Evolutionary conservation across 1,140 invertebrate species (phyloP), one percentile per base, ranked within the genome.

Genomic region (Nephotettix cincticeps): DNA sequence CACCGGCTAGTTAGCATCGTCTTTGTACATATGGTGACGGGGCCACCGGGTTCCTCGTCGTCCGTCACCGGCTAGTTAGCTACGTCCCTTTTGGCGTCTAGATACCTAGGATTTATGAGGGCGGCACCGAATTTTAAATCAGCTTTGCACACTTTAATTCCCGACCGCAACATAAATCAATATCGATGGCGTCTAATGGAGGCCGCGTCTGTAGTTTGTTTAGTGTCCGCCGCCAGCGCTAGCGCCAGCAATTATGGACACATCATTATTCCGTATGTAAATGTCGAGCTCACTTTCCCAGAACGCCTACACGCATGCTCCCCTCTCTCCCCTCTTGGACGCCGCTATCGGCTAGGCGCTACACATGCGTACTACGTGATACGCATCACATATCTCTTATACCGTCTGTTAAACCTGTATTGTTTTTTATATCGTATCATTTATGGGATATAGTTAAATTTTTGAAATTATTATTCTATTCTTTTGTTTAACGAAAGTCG

Each of bases 61-160:
- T 36, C 32, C 32, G 32, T 61, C 56, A 61, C 14, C 21, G 1
- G 56, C 56, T 61, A 61, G 56, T 61, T 61, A 61, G 21, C 21
- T 25, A 25, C 25, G 56, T 61, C 56, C 56, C 56, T 25, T 6
- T 4, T 27, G 25, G 56, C 21, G 21, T 6, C 25, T 25, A 61
- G 56, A 61, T 25, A 61, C 56, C 25, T 27, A 9, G 4, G 21
- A 61, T 61, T 61, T 61, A 61, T 29, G 56, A 61, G 9, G 56
- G 23, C 56, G 56, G 56, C 56, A 27, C 56, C 56, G 56, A 61
- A 61, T 61, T 29, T 25, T 14, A 61, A 61, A 61, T 61, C 56
- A 23, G n/a, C 56, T 61, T 61, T 61, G 56, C 56, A 61, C 56
- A 61, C 56, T 61, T 61, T 61, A 61, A 61, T 61, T 61, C 56